phyloP scores from a whole-genome alignment of 2,113 vertebrate genomes.

The Strix aluco region DNA sequence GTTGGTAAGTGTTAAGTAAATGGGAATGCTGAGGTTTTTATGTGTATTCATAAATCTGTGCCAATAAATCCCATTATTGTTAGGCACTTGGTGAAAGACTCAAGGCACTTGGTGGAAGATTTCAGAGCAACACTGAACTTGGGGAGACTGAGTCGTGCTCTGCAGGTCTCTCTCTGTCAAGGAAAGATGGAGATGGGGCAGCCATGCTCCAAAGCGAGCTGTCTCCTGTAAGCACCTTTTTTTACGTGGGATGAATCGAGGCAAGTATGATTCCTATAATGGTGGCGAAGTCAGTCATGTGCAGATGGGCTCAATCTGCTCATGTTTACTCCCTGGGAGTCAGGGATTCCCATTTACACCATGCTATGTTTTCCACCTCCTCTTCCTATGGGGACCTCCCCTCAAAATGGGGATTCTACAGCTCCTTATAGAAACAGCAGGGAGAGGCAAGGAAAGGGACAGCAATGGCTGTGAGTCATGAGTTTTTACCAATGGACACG shows the following conservation, averaged over 20 bases:
- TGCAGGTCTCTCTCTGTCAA: neutral
- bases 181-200: neutral
- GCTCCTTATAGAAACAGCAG: neutral
- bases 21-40: neutral
- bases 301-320: neutral
- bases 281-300: rapidly evolving
- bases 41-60: neutral
- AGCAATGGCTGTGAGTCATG: rapidly evolving
- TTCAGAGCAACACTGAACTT: neutral
- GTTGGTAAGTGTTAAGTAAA: neutral
- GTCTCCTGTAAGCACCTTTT: neutral
- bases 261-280: rapidly evolving
- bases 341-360: neutral
- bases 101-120: neutral
- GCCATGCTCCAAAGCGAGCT: rapidly evolving
- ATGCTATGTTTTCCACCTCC: neutral
- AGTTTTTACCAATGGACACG: neutral
- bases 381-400: neutral
- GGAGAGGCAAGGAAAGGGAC: neutral
- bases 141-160: rapidly evolving
- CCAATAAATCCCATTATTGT: neutral
- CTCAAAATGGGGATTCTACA: neutral
- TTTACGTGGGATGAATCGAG: neutral
- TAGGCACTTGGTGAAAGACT: neutral
- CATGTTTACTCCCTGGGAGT: neutral